Evolutionary conservation across 2,113 vertebrate genomes (phyloP).

Genomic region (Alouatta palliata): DNA sequence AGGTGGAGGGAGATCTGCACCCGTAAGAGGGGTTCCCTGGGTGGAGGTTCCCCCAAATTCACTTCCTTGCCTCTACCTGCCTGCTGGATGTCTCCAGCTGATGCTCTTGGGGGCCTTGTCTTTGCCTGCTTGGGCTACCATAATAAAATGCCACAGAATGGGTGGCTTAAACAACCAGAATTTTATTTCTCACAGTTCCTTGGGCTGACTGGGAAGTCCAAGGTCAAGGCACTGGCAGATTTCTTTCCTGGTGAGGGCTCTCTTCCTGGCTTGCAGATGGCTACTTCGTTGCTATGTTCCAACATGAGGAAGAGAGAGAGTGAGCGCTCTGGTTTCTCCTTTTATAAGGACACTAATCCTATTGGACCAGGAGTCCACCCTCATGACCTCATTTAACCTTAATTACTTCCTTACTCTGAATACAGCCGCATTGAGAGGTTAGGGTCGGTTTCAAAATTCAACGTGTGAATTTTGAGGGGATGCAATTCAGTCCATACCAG

Average conservation of each 20-base stretch:
- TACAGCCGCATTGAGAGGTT: background rate
- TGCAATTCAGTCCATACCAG: background rate
- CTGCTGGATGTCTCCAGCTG: too few relatives aligned
- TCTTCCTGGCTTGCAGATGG: background rate
- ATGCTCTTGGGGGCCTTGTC: background rate
- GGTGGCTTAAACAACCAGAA: background rate
- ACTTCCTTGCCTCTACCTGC: background rate
- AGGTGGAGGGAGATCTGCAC: background rate
- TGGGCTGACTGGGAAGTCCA: background rate
- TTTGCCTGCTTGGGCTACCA: background rate
- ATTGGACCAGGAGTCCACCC: fast-evolving
- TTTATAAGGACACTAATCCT: background rate
- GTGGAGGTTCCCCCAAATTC: background rate
- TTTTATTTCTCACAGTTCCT: background rate
- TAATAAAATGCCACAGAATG: background rate
- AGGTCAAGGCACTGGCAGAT: background rate
- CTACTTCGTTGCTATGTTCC: background rate
- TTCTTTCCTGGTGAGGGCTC: background rate
- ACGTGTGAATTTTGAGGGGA: background rate
- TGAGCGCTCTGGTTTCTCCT: background rate
- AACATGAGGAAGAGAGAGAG: background rate
- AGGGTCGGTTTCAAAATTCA: background rate
- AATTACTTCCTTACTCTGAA: background rate
- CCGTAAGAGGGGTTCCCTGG: background rate
- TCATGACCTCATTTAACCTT: background rate